A percentile compares a stretch with the other conserved stretches of the same genome.
Evolutionary conservation across 2,888 invertebrate species (phyloP).

Genomic region (Dryocosmus kuriphilus): DNA sequence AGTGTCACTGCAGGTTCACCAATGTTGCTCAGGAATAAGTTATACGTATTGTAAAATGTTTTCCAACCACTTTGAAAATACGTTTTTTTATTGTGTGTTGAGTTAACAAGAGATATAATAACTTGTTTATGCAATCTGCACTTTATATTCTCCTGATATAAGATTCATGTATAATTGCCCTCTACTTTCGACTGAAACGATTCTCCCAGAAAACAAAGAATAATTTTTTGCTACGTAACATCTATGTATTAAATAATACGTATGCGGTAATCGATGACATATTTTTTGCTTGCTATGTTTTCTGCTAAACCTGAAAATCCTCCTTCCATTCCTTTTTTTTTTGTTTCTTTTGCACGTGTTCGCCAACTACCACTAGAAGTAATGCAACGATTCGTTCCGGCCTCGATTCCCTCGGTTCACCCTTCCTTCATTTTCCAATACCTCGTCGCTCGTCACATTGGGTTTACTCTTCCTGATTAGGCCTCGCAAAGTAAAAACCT

Average conservation of each 20-base stretch:
- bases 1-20: no score
- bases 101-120: neutral
- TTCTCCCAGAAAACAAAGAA: neutral
- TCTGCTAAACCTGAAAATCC: slow-evolving; percentile 38
- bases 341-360: slow-evolving; percentile 47
- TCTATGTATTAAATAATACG: neutral
- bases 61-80: neutral
- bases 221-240: neutral
- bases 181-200: neutral
- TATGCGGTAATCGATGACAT: neutral
- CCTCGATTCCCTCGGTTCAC: slow-evolving; percentile 60
- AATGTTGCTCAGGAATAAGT: no score
- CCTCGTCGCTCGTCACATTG: slow-evolving; percentile 66
- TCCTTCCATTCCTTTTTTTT: slow-evolving; percentile 31
- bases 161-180: neutral
- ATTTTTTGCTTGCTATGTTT: slow-evolving; percentile 29
- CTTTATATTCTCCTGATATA: neutral
- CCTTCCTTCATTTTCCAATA: slow-evolving; percentile 51
- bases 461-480: slow-evolving; percentile 77
- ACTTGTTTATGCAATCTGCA: neutral
- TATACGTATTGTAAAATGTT: neutral
- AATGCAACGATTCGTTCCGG: slow-evolving; percentile 72
- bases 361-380: slow-evolving; percentile 66
- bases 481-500: slow-evolving; percentile 68
- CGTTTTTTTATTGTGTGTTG: neutral